Evolutionary conservation across 2,113 vertebrate genomes (phyloP), one percentile per base, ranked within the genome.

Genomic region (Brachypodius melanocephalos): DNA sequence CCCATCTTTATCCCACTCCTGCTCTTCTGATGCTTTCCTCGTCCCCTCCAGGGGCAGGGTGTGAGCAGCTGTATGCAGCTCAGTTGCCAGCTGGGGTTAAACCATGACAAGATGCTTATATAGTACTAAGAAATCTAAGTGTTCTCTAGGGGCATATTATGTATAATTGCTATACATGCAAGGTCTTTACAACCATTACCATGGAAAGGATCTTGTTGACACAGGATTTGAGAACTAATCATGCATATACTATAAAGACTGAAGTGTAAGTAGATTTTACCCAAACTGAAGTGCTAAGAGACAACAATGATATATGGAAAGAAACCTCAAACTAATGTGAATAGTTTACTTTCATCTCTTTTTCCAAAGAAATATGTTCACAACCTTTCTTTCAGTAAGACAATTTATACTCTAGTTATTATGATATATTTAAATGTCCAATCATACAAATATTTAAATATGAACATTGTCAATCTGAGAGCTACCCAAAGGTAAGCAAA

Each of bases 171-270:
- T 88, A 83, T 83, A 96, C 19, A 82, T 59, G 67, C 0, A 4
- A 96, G 78, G 81, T 88, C 87, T 89, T 95, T 89, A 89, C 46
- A 82, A 66, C 19, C 78, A 69, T 90, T 83, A 83, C 75, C 72
- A 80, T 73, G 63, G 54, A 88, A 94, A 83, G 48, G 67, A 88
- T 80, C 85, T 80, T 91, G 54, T 73, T 90, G 88, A 94, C 88
- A 74, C 10, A 88, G 63, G 51, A 82, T 80, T 83, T 86, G 88
- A 88, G 75, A 94, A 83, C 40, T 85, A 93, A 94, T 90, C 71
- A 93, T 71, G 67, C 72, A 86, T 63, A 67, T 29, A 62, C n/a
- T 48, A 40, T 25, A 73, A 88, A 88, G 71, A 85, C 2, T 77
- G 68, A 86, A 69, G 43, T 29, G 29, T 54, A 95, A 84, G 84